Conservation (phyloP, 2,113 vertebrate species). For the Cynocephalus volans region DNA sequence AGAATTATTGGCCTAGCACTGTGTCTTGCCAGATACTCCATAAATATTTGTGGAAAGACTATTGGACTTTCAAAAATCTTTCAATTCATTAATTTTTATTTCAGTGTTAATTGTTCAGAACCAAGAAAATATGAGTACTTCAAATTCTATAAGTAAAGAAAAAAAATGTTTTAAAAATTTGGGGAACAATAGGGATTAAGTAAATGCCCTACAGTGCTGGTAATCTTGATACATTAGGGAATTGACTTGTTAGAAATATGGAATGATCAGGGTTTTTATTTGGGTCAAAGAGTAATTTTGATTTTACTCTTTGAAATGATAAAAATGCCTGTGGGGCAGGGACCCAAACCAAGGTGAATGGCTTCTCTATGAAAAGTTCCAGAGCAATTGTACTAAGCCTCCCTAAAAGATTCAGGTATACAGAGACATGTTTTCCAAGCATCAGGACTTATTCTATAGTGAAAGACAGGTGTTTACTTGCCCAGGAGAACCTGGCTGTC, state of each 20-base stretch:
- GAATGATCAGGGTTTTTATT: conserved; percentile 2
- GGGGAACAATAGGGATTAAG: background rate
- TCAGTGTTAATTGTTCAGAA: background rate
- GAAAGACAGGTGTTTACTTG: background rate
- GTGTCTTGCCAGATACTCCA: background rate
- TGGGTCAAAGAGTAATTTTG: conserved; percentile 35
- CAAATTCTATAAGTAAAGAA: conserved; percentile 16
- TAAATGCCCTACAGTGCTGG: background rate
- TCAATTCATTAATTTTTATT: background rate
- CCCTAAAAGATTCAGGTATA: background rate
- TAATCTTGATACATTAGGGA: conserved; percentile 1
- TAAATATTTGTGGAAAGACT: background rate
- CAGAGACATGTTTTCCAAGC: background rate
- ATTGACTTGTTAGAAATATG: background rate
- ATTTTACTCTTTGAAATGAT: background rate
- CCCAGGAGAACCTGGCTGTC: background rate
- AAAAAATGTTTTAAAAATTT: background rate
- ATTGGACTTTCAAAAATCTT: background rate
- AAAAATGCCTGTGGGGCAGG: background rate
- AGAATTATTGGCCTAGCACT: background rate
- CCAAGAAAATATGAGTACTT: background rate
- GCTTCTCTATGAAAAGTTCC: background rate
- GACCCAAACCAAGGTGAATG: background rate
- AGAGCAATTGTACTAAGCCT: background rate
- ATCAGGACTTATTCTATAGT: background rate